Evolutionary conservation across 2,888 invertebrate species (phyloP).

Genomic region (Standfussiana lucernea): DNA sequence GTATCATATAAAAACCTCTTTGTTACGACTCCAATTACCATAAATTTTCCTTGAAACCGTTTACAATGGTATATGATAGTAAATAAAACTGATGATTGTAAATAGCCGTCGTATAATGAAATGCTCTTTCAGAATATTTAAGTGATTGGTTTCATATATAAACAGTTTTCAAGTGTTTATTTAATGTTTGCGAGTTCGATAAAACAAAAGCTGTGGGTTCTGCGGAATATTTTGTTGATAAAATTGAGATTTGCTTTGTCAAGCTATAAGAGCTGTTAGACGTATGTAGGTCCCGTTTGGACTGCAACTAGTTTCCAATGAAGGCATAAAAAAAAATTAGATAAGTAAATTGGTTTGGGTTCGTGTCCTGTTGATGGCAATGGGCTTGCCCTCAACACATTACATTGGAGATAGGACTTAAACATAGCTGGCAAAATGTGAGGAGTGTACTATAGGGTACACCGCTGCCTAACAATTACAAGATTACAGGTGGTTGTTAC

Average conservation of each 20-base stretch:
- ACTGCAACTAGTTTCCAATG: neutral
- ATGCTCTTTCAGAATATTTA: conserved; percentile 75
- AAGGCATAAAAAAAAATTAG: neutral
- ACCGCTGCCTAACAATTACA: neutral
- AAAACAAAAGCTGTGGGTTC: conserved; percentile 37
- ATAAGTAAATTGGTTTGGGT: neutral
- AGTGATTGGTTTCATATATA: conserved; percentile 30
- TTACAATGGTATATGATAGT: conserved; percentile 65
- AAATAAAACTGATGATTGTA: conserved; percentile 65
- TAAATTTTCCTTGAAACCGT: conserved; percentile 78
- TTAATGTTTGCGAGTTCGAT: conserved; percentile 14
- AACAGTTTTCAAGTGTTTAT: conserved; percentile 21
- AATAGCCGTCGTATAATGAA: conserved; percentile 73
- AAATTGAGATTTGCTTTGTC: neutral
- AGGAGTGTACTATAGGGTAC: neutral
- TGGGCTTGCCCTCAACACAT: neutral
- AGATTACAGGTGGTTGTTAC: neutral
- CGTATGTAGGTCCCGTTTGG: neutral
- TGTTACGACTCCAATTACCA: conserved; percentile 67
- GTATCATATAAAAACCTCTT: conserved; percentile 48
- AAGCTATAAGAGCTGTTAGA: neutral
- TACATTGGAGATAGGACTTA: neutral
- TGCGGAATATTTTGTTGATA: neutral
- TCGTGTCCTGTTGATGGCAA: neutral
- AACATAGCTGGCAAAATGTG: neutral